These are phyloP conservation scores for Bembecia ichneumoniformis DNA, from an alignment of 2,888 invertebrate genomes.

Conservation along the genomic window DNA sequence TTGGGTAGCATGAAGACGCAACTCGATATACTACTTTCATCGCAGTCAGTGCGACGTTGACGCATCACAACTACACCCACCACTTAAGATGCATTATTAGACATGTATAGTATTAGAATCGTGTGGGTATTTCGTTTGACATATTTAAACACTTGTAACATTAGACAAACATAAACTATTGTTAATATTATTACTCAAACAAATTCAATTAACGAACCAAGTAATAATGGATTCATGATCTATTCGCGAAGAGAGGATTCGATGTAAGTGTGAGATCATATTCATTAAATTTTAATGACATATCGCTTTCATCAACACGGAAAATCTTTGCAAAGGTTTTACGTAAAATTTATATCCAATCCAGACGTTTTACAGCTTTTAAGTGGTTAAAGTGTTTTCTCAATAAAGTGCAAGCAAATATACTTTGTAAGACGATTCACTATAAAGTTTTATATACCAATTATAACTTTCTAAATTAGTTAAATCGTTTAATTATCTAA, in stretches of 20 bases:
- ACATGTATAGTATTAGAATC: too few relatives aligned
- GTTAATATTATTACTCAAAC: too few relatives aligned
- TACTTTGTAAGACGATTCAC: slow-evolving; percentile 18
- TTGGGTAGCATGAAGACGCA: slow-evolving; percentile 11
- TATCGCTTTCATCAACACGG: slow-evolving; percentile 12
- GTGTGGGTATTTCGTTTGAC: too few relatives aligned
- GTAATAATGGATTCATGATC: too few relatives aligned
- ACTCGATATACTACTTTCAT: slow-evolving; percentile 22
- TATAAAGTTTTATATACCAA: slow-evolving; percentile 19
- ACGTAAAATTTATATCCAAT: slow-evolving; percentile 18
- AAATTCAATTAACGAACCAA: too few relatives aligned
- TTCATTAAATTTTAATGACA: slow-evolving; percentile 13
- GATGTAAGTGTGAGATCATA: slow-evolving; percentile 1
- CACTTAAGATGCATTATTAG: neutral
- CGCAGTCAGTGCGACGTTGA: slow-evolving; percentile 4
- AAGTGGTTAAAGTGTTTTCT: slow-evolving; percentile 4
- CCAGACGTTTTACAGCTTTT: slow-evolving; percentile 15
- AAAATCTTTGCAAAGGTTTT: slow-evolving; percentile 22
- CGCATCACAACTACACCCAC: neutral
- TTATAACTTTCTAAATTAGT: slow-evolving; percentile 29
- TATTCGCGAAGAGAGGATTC: neutral
- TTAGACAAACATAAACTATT: too few relatives aligned
- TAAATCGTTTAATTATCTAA: slow-evolving; percentile 21
- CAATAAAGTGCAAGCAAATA: slow-evolving; percentile 20
- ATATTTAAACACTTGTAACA: too few relatives aligned